A percentile compares a stretch with the other conserved stretches of the same genome.
phyloP scores from a whole-genome alignment of 2,888 invertebrate genomes.

The Prenolepis imparis region DNA sequence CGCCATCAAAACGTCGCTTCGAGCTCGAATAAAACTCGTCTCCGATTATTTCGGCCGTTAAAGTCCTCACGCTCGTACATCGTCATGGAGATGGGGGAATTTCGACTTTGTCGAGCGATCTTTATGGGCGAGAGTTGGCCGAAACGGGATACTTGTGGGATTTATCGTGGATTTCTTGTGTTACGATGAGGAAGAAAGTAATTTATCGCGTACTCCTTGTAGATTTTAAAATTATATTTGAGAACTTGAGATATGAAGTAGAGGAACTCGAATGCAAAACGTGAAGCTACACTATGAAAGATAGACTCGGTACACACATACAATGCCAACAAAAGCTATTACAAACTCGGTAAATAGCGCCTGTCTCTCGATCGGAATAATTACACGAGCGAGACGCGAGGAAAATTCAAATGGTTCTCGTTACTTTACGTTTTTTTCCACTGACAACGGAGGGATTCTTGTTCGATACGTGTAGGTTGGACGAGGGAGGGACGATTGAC shows the following conservation, averaged over 20 bases:
- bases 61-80: neutral
- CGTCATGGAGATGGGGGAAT: conserved; percentile 1
- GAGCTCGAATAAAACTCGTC: conserved; percentile 39
- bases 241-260: neutral
- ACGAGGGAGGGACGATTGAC: conserved; percentile 56
- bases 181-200: neutral
- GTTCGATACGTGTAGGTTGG: conserved; percentile 36
- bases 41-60: conserved; percentile 20
- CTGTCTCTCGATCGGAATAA: neutral
- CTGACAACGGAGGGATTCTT: conserved; percentile 64
- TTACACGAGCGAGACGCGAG: neutral
- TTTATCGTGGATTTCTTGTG: neutral
- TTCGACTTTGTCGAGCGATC: conserved; percentile 20
- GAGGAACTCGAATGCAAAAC: neutral
- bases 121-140: conserved; percentile 19
- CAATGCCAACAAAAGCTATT: neutral
- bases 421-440: conserved; percentile 59
- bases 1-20: conserved; percentile 42
- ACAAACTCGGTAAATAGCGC: conserved; percentile 19
- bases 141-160: neutral
- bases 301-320: neutral
- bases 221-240: neutral
- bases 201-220: neutral
- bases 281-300: neutral
- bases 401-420: conserved; percentile 6